These are phyloP conservation scores for Beaufortia kweichowensis DNA, from an alignment of 2,113 vertebrate genomes.

Conservation along the genomic window DNA sequence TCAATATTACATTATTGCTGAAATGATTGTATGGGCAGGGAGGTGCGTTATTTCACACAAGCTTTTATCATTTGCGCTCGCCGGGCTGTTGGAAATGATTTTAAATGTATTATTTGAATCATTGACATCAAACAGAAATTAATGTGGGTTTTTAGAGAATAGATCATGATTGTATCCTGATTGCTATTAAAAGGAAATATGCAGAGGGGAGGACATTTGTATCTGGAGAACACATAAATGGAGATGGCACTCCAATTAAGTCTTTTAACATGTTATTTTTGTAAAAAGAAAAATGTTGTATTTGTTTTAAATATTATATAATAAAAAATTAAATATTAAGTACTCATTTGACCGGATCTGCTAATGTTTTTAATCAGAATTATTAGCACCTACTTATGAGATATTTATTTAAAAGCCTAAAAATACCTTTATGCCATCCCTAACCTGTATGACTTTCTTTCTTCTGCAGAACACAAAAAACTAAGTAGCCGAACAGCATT, in stretches of 20 bases:
- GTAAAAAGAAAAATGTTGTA: too few species aligned
- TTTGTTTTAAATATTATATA: too few species aligned
- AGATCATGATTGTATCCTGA: constrained; percentile 32
- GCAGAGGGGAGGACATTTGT: background rate
- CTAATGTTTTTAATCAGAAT: too few species aligned
- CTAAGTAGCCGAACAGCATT: too few species aligned
- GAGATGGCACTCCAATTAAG: background rate
- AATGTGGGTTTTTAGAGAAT: constrained; percentile 26
- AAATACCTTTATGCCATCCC: too few species aligned
- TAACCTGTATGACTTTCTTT: too few species aligned
- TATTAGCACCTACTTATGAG: too few species aligned
- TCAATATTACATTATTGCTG: constrained; percentile 50
- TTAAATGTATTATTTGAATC: constrained; percentile 32
- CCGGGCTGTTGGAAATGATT: constrained; percentile 44
- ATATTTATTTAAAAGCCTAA: too few species aligned
- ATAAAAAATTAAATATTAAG: too few species aligned
- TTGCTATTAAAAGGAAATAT: constrained; percentile 4
- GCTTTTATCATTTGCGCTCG: constrained; percentile 50
- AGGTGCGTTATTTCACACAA: constrained; percentile 50
- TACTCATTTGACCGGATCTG: too few species aligned
- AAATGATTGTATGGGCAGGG: constrained; percentile 54
- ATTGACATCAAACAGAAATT: constrained; percentile 36
- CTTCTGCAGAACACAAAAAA: too few species aligned
- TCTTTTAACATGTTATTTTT: background rate
- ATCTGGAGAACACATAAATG: background rate